A percentile compares a stretch with the other conserved stretches of the same genome.
Conservation (phyloP, 2,888 invertebrate species). For the Spodoptera littoralis region DNA sequence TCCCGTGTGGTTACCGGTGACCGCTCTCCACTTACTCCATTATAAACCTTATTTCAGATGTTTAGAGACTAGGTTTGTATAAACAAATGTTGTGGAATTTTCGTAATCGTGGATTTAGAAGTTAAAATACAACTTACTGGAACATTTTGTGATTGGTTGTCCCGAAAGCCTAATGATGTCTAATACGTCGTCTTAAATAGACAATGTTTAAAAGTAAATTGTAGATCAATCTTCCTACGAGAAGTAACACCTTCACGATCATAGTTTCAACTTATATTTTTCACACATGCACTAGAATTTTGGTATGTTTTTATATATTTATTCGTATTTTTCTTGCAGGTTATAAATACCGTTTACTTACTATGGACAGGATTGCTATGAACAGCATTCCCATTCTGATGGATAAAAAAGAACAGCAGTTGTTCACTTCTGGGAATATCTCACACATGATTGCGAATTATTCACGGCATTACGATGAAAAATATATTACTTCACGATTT, state of each 20-base stretch:
- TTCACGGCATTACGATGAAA: constrained; percentile 12
- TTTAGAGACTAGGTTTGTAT: too few relatives aligned
- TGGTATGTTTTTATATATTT: background rate
- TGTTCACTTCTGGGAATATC: constrained; percentile 68
- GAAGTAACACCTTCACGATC: constrained; percentile 25
- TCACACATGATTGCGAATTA: constrained; percentile 67
- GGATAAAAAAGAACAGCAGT: constrained; percentile 59
- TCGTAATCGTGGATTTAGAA: too few relatives aligned
- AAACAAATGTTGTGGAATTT: too few relatives aligned
- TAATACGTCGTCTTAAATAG: constrained; percentile 3
- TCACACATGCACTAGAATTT: background rate
- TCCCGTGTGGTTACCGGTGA: too few relatives aligned
- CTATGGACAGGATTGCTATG: constrained; percentile 67
- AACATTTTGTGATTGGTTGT: background rate
- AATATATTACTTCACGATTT: constrained; percentile 14
- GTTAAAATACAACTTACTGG: background rate
- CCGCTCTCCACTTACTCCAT: too few relatives aligned
- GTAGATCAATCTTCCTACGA: constrained; percentile 25
- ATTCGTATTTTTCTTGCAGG: background rate
- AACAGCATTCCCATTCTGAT: constrained; percentile 66
- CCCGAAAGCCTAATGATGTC: background rate
- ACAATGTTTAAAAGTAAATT: constrained; percentile 31
- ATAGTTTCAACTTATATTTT: constrained; percentile 3
- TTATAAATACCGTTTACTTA: constrained; percentile 56
- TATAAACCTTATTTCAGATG: too few relatives aligned